Percentiles rank a stretch among this genome's conserved stretches.
Evolutionary conservation across 2,888 invertebrate species (phyloP).

Genomic region (Coleophora deauratella): DNA sequence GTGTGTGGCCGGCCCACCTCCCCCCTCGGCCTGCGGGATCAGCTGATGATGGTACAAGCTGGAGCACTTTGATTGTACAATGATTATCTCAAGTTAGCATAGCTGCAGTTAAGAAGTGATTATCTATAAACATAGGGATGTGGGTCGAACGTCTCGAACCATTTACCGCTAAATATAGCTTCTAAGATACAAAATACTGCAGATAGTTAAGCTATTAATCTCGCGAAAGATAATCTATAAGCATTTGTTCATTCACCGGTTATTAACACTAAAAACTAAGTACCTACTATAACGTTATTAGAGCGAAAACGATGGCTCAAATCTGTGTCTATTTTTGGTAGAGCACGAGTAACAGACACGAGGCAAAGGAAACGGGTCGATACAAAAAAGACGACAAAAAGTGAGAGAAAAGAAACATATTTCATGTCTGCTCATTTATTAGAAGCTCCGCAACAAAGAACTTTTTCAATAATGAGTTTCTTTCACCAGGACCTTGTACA

Average conservation of each 20-base stretch:
- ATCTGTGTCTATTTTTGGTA: background rate
- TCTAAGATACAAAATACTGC: constrained; percentile 7
- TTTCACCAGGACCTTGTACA: constrained; percentile 17
- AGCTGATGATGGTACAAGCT: constrained; percentile 20
- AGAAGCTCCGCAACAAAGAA: constrained; percentile 28
- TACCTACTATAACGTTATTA: background rate
- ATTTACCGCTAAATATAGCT: no score
- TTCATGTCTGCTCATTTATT: constrained; percentile 20
- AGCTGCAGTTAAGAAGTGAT: no score
- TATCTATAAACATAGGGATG: no score
- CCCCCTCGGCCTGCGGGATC: constrained; percentile 29
- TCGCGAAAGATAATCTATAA: no score
- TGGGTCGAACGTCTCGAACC: no score
- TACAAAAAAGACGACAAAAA: constrained; percentile 2
- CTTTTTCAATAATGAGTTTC: constrained; percentile 24
- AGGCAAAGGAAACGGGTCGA: background rate
- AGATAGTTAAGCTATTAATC: no score
- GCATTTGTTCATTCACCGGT: background rate
- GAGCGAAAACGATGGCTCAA: no score
- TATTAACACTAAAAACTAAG: background rate
- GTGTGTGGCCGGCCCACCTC: constrained; percentile 20
- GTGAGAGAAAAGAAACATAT: constrained; percentile 6
- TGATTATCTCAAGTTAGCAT: no score
- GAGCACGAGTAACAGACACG: background rate
- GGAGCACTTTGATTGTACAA: no score